These are phyloP conservation scores for Masnerella sp. DNA, from an alignment of 2,888 invertebrate species.

Conservation along the genomic window DNA sequence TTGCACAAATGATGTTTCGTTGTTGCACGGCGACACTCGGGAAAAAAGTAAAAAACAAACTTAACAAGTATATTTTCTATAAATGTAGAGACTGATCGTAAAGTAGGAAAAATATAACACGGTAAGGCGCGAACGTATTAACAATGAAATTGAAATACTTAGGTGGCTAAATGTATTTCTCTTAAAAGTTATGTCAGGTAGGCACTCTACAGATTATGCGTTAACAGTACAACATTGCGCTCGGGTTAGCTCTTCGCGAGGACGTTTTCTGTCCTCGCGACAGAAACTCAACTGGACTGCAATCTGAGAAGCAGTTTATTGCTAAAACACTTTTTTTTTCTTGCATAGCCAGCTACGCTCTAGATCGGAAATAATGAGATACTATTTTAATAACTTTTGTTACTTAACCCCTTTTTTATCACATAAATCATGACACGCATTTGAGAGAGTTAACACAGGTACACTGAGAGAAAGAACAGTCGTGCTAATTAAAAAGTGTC, in stretches of 20 bases:
- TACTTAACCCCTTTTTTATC: constrained; percentile 60
- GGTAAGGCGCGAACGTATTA: constrained; percentile 62
- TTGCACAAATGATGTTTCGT: constrained; percentile 62
- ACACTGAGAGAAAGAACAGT: constrained; percentile 44
- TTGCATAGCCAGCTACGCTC: constrained; percentile 69
- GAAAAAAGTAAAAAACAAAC: constrained; percentile 59
- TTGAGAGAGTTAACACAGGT: constrained; percentile 25
- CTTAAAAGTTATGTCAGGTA: constrained; percentile 61
- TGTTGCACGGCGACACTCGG: constrained; percentile 58
- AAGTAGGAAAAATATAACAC: constrained; percentile 61
- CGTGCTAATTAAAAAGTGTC: neutral
- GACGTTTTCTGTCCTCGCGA: neutral
- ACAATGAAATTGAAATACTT: constrained; percentile 64
- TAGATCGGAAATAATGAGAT: constrained; percentile 54
- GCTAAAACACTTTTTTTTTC: constrained; percentile 53
- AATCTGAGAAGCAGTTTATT: constrained; percentile 50
- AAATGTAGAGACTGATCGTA: constrained; percentile 57
- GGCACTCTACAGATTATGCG: constrained; percentile 61
- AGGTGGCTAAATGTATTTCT: constrained; percentile 53
- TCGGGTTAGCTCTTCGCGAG: constrained; percentile 42
- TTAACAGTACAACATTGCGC: constrained; percentile 63
- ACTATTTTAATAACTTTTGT: constrained; percentile 53
- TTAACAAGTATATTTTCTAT: constrained; percentile 62
- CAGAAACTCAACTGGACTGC: constrained; percentile 36
- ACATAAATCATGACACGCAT: constrained; percentile 56